phyloP scores from a whole-genome alignment of 2,888 invertebrate species.

The Sinelater perroti region DNA sequence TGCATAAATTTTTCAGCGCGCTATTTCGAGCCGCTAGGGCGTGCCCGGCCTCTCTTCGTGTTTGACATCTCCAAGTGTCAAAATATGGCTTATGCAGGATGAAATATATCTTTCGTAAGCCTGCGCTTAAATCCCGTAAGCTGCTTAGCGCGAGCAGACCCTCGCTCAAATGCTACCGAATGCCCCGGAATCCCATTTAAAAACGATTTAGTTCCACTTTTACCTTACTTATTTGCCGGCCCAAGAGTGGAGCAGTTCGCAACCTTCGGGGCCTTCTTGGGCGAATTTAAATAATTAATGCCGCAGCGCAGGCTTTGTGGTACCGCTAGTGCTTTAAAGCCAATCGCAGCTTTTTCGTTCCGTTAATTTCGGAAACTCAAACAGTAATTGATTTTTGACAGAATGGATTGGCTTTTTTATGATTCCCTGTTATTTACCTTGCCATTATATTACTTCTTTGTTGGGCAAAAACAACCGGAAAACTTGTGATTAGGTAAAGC shows the following conservation, averaged over 20 bases:
- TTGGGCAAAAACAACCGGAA: too few relatives aligned
- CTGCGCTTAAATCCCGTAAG: slow-evolving; percentile 30
- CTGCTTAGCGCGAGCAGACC: slow-evolving; percentile 20
- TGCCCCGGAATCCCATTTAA: slow-evolving; percentile 30
- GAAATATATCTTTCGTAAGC: slow-evolving; percentile 32
- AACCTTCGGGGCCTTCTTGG: slow-evolving; percentile 6
- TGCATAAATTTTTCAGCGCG: slow-evolving; percentile 30
- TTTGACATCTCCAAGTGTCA: slow-evolving; percentile 39
- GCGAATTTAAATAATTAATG: too few relatives aligned
- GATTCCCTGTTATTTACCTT: too few relatives aligned
- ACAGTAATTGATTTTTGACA: too few relatives aligned
- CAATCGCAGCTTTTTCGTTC: too few relatives aligned
- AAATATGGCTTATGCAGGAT: slow-evolving; percentile 37
- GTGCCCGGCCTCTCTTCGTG: slow-evolving; percentile 36
- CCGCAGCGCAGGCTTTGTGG: too few relatives aligned
- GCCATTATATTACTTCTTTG: too few relatives aligned
- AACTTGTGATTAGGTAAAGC: too few relatives aligned
- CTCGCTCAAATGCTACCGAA: slow-evolving; percentile 27
- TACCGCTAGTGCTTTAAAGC: too few relatives aligned
- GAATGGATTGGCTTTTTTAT: too few relatives aligned
- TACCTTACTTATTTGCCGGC: slow-evolving; percentile 20
- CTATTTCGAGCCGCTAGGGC: slow-evolving; percentile 24
- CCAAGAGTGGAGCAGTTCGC: slow-evolving; percentile 12
- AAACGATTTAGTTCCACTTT: slow-evolving; percentile 31
- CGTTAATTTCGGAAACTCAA: too few relatives aligned